Evolutionary conservation across 2,888 invertebrate species (phyloP), one percentile per base, ranked within the genome.

Genomic region (Dasypolia templi): DNA sequence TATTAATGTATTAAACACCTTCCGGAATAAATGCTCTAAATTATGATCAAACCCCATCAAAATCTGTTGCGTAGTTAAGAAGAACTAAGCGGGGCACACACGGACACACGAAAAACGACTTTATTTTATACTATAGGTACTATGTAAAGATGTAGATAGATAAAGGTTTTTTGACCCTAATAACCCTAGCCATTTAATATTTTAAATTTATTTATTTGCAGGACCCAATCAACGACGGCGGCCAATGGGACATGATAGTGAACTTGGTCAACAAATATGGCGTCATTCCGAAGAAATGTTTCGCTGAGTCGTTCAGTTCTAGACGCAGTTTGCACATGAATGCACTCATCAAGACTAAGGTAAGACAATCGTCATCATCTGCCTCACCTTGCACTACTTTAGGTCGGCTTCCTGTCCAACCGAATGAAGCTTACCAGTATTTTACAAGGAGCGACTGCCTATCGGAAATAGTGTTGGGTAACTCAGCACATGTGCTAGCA

Each of bases 191-290:
- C 14, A 29, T 55, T 55, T 55, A 55, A 29, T 29, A 55, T 17
- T 55, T 17, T 19, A 0, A 35, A 56, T 56, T 22, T 56, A 0
- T 59, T 55, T 55, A 2, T 42, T 29, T 14, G 0, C 88, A 98
- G 97, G 98, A 98, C 90, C 98, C 98, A n/a, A 97, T 97, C 68
- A 97, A 97, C 81, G 98, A 99, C 89, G 98, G 98, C 44, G 99
- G 99, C 0, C 99, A 99, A 92, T 99, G 99, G 99, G 98, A 99
- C 91, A 99, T 99, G 99, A 95, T 99, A 76, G 97, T 98, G 44
- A 99, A 99, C 93, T 94, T 99, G 32, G 97, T 99, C 73, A 98
- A 98, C 92, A 98, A 98, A 90, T 97, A 99, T 91, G 99, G 99
- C 22, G 93, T 99, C 69, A 97, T 99, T 96, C 99, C 99, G 71